These are phyloP conservation scores for Sterrhoptilus dennistouni DNA, from an alignment of 2,113 vertebrate species.

Conservation along the genomic window DNA sequence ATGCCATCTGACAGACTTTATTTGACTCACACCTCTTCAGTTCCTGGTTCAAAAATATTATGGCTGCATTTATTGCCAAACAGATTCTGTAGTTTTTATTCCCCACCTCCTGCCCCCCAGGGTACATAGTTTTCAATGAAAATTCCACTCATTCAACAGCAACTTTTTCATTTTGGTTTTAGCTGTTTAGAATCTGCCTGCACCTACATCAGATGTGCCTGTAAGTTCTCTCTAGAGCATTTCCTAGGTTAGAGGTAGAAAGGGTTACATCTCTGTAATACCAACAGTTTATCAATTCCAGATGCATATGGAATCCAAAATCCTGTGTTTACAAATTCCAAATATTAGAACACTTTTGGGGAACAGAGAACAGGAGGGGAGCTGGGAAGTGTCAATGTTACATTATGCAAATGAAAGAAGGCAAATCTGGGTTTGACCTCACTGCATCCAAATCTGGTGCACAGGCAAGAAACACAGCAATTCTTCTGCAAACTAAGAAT, in stretches of 20 bases:
- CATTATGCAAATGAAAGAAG: neutral
- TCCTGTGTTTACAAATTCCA: constrained; percentile 45
- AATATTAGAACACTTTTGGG: constrained; percentile 6
- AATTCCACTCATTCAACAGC: constrained; percentile 8
- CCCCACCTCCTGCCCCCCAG: neutral
- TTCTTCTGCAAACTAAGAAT: neutral
- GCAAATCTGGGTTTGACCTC: neutral
- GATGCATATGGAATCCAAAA: constrained; percentile 50
- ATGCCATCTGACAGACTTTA: constrained; percentile 27
- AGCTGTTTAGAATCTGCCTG: constrained; percentile 5
- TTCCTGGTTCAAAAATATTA: neutral
- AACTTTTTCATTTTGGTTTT: constrained; percentile 19
- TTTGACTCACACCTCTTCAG: neutral
- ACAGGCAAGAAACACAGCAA: neutral
- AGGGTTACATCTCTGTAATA: constrained; percentile 27
- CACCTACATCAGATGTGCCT: neutral
- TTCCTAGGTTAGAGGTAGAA: constrained; percentile 31
- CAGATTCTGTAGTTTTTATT: neutral
- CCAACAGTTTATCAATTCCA: constrained; percentile 46
- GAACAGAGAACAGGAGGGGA: neutral
- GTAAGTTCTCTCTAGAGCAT: neutral
- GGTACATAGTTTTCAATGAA: neutral
- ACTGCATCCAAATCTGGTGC: neutral
- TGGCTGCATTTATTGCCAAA: neutral
- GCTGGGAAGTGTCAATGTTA: neutral